Evolutionary conservation across 2,888 invertebrate species (phyloP).

Genomic region (Therioaphis trifolii): DNA sequence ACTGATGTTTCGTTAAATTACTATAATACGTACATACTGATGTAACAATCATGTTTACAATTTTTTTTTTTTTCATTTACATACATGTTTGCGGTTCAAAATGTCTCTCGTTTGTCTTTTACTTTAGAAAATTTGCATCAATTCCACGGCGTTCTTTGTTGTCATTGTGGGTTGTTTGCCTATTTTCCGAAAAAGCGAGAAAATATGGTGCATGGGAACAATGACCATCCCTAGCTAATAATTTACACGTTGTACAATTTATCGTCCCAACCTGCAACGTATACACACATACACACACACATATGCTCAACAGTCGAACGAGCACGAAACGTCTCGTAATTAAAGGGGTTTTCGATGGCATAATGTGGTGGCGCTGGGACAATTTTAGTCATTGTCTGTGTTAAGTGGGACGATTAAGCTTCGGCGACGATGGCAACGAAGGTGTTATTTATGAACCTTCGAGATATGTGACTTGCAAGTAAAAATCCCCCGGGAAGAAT

Average conservation of each 20-base stretch:
- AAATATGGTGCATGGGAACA: conserved; percentile 14
- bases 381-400: conserved; percentile 53
- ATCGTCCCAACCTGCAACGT: neutral
- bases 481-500: neutral
- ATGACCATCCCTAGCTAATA: conserved; percentile 45
- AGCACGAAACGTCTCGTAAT: conserved; percentile 47
- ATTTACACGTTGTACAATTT: conserved; percentile 44
- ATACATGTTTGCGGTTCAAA: too few relatives aligned
- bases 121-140: neutral
- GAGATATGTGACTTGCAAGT: conserved; percentile 29
- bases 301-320: conserved; percentile 33
- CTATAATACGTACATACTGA: too few relatives aligned
- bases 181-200: neutral
- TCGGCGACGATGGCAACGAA: neutral
- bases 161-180: neutral
- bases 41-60: too few relatives aligned
- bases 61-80: too few relatives aligned
- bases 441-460: conserved; percentile 43
- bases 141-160: neutral
- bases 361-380: neutral
- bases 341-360: conserved; percentile 47
- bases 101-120: too few relatives aligned
- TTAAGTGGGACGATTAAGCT: conserved; percentile 59
- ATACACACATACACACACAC: neutral
- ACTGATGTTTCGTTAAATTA: too few relatives aligned